A percentile compares a stretch with the other conserved stretches of the same genome.
phyloP scores from a whole-genome alignment of 1,140 invertebrate species.

The Rhizoglyphus robini region DNA sequence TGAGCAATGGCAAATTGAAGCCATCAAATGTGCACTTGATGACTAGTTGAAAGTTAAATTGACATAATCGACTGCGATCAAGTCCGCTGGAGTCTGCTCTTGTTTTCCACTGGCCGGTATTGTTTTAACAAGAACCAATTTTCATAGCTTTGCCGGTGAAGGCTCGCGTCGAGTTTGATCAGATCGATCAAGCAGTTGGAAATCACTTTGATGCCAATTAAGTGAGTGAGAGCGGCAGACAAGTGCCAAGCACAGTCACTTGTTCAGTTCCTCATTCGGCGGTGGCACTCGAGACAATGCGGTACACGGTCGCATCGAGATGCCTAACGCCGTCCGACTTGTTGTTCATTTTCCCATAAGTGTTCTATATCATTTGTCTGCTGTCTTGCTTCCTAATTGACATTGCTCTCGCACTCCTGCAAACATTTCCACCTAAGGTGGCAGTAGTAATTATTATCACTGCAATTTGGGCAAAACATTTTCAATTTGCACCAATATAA shows the following conservation, averaged over 20 bases:
- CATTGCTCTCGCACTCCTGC: too few species aligned
- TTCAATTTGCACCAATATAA: not conserved
- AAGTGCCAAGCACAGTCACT: not conserved
- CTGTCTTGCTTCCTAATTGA: not conserved
- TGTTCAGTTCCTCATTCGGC: not conserved
- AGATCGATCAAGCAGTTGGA: not conserved
- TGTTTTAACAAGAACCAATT: slow-evolving; percentile 5
- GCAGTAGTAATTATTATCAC: not conserved
- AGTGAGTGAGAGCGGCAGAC: not conserved
- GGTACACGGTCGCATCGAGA: not conserved
- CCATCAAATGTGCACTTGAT: not conserved
- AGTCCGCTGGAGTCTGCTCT: not conserved
- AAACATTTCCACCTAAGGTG: not conserved
- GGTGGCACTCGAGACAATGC: not conserved
- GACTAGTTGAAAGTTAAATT: slow-evolving; percentile 12
- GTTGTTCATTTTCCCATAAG: not conserved
- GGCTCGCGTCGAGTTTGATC: not conserved
- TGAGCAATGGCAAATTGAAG: not conserved
- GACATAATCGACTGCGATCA: not conserved
- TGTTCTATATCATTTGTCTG: not conserved
- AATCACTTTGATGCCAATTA: slow-evolving; percentile 15
- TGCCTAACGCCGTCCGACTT: not conserved
- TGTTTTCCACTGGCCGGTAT: not conserved
- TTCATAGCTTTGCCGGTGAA: not conserved
- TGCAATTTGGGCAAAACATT: slow-evolving; percentile 1